Conservation (phyloP, 2,797 vertebrate species). For the Remorina albescens region DNA sequence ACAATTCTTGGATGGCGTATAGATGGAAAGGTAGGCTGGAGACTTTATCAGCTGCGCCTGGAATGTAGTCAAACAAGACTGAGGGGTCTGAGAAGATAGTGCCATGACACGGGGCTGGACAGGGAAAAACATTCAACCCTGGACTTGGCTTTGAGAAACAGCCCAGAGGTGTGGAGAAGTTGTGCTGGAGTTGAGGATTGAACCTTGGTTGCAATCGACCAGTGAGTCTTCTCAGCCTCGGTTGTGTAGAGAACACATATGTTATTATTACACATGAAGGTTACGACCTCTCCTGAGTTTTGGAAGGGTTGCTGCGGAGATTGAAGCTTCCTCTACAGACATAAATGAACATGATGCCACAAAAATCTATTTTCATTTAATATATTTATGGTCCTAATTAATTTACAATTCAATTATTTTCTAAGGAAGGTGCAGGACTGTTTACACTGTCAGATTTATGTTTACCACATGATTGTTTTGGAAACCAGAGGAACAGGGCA, state of each 20-base stretch:
- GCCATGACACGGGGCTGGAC: conserved; percentile 4
- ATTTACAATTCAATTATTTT: not conserved
- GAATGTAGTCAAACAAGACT: conserved; percentile 28
- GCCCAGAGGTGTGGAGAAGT: too few relatives aligned
- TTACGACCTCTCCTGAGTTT: not conserved
- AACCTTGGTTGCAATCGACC: too few relatives aligned
- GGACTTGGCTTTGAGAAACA: too few relatives aligned
- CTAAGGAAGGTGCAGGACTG: too few relatives aligned
- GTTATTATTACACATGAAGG: not conserved
- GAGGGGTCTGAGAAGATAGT: conserved; percentile 47
- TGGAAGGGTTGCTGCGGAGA: too few relatives aligned
- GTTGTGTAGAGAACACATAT: too few relatives aligned
- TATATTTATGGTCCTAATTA: not conserved
- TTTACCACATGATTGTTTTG: conserved; percentile 7
- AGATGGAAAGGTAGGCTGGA: conserved; percentile 31
- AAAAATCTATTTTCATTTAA: not conserved
- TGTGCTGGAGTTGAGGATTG: too few relatives aligned
- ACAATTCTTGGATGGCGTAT: conserved; percentile 9
- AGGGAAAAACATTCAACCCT: too few relatives aligned
- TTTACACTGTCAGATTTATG: not conserved
- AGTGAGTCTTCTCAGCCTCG: not conserved
- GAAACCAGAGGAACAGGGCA: conserved; percentile 11
- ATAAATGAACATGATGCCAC: not conserved
- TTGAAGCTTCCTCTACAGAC: not conserved
- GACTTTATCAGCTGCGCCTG: conserved; percentile 50